Conservation (phyloP, 2,888 invertebrate genomes). For the Cotesia congregata region DNA sequence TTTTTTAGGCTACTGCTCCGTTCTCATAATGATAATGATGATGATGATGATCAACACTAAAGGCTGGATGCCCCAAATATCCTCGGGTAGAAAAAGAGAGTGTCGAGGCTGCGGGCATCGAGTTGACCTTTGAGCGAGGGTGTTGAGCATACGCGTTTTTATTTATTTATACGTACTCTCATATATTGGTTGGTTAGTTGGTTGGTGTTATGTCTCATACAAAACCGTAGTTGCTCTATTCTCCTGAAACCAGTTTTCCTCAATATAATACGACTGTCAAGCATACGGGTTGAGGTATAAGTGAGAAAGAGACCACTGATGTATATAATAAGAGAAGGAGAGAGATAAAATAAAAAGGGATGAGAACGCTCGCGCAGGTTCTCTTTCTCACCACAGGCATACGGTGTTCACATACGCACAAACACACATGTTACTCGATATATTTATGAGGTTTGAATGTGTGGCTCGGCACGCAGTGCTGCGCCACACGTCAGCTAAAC, state of each 20-base stretch:
- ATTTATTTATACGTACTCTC: slow-evolving; percentile 15
- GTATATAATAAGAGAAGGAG: slow-evolving; percentile 26
- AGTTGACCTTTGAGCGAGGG: slow-evolving; percentile 58
- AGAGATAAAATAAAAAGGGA: slow-evolving; percentile 41
- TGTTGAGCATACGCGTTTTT: slow-evolving; percentile 54
- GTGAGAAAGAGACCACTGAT: slow-evolving; percentile 39
- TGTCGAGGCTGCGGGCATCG: slow-evolving; percentile 28
- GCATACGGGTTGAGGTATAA: slow-evolving; percentile 16
- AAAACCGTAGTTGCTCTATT: slow-evolving; percentile 64
- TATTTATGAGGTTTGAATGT: slow-evolving; percentile 28
- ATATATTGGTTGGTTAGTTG: slow-evolving; percentile 18
- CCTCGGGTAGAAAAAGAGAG: slow-evolving; percentile 8
- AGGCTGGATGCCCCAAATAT: slow-evolving; percentile 13
- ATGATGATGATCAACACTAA: not conserved
- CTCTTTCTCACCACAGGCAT: slow-evolving; percentile 36
- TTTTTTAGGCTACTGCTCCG: not conserved
- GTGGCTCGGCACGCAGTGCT: slow-evolving; percentile 43
- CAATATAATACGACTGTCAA: slow-evolving; percentile 47
- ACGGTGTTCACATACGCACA: slow-evolving; percentile 36
- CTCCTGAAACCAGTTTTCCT: slow-evolving; percentile 69
- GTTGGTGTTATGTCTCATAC: slow-evolving; percentile 35
- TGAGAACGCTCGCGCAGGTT: slow-evolving; percentile 41
- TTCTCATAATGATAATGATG: not conserved
- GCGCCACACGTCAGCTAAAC: slow-evolving; percentile 65
- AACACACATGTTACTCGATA: slow-evolving; percentile 27